Conservation (phyloP, 2,888 invertebrate species). For the Spodoptera littoralis region DNA sequence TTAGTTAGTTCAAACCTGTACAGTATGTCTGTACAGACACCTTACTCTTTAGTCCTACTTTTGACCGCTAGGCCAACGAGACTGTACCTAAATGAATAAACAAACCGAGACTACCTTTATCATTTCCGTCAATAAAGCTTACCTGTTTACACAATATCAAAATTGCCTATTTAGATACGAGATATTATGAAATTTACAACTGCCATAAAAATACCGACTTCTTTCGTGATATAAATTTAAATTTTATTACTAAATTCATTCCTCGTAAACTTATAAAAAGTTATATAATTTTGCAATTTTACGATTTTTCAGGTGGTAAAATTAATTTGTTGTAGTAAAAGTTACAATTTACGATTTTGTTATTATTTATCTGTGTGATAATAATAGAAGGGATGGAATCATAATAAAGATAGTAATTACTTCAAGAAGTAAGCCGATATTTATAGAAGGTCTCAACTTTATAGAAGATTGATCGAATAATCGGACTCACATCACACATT, state of each 20-base stretch:
- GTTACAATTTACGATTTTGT: not conserved
- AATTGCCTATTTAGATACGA: constrained; percentile 8
- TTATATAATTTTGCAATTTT: constrained; percentile 8
- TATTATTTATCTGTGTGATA: not conserved
- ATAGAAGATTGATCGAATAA: too few relatives aligned
- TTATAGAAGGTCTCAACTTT: too few relatives aligned
- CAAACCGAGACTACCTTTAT: not conserved
- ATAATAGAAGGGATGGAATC: not conserved
- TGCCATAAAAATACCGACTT: constrained; percentile 40
- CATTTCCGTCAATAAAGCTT: not conserved
- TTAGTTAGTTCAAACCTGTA: too few relatives aligned
- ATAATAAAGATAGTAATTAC: not conserved
- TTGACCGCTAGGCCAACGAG: too few relatives aligned
- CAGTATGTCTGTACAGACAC: too few relatives aligned
- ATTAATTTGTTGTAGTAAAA: constrained; percentile 6
- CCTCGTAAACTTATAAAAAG: constrained; percentile 38
- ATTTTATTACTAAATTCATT: constrained; percentile 38
- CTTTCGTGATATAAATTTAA: constrained; percentile 36
- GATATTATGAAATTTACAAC: constrained; percentile 46
- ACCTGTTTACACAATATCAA: constrained; percentile 2
- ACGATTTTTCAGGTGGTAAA: constrained; percentile 9
- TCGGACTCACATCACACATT: too few relatives aligned
- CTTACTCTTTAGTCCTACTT: too few relatives aligned
- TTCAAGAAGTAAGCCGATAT: too few relatives aligned
- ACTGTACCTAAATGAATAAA: too few relatives aligned